phyloP scores from a whole-genome alignment of 1,140 invertebrate genomes.

The Schlechtendalia chinensis region DNA sequence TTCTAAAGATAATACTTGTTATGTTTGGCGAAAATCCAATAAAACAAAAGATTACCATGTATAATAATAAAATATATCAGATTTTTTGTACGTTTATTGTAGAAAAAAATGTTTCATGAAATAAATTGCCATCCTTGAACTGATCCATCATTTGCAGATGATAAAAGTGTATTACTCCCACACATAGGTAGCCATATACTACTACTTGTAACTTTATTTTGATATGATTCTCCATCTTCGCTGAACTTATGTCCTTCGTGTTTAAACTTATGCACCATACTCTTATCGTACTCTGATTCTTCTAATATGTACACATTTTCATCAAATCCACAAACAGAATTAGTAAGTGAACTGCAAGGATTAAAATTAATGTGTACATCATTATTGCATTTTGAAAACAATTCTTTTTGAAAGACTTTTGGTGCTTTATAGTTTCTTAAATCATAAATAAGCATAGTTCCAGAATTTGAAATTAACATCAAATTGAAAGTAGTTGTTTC shows the following conservation, averaged over 20 bases:
- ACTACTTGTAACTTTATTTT: conserved; percentile 35
- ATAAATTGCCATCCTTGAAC: conserved; percentile 50
- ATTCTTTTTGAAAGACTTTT: conserved; percentile 10
- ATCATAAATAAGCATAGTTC: conserved; percentile 16
- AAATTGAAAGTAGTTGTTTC: conserved; percentile 17
- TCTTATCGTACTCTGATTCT: neutral
- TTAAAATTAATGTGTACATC: conserved; percentile 1
- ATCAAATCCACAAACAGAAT: conserved; percentile 45
- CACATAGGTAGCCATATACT: conserved; percentile 45
- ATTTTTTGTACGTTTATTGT: neutral
- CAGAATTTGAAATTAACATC: conserved; percentile 17
- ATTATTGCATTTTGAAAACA: conserved; percentile 18
- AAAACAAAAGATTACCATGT: too few relatives aligned
- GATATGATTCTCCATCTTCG: conserved; percentile 14
- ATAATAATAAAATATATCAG: neutral
- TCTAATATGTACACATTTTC: conserved; percentile 44
- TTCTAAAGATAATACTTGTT: conserved; percentile 71
- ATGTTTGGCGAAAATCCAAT: conserved; percentile 61
- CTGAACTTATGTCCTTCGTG: conserved; percentile 49
- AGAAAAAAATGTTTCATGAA: neutral
- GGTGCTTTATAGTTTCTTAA: conserved; percentile 13
- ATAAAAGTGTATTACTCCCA: conserved; percentile 24
- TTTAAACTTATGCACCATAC: conserved; percentile 15
- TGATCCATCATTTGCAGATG: conserved; percentile 42
- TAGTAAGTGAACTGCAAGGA: conserved; percentile 1